Percentiles rank a stretch among this genome's conserved stretches.
These are phyloP conservation scores for Crotalus tigris DNA, from an alignment of 2,113 vertebrate species.

Conservation along the genomic window DNA sequence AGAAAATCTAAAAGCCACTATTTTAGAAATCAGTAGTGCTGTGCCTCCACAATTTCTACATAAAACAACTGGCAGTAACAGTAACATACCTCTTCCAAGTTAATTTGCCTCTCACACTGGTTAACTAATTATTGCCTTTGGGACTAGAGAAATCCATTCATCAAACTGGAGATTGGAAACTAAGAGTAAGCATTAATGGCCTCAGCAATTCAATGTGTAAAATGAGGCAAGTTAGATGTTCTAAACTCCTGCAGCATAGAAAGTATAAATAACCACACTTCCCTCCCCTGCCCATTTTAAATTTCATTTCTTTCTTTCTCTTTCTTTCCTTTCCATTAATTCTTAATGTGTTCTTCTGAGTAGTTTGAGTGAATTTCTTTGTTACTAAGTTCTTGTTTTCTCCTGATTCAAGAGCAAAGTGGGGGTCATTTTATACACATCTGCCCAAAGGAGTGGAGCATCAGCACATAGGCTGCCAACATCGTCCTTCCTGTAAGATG, in stretches of 20 bases:
- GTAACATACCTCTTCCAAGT: background rate
- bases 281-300: background rate
- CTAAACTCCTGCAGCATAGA: background rate
- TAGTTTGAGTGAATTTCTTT: background rate
- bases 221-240: background rate
- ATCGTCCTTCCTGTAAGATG: background rate
- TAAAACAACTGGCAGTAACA: background rate
- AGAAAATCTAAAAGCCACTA: background rate
- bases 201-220: background rate
- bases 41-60: background rate
- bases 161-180: background rate
- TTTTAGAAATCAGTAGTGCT: background rate
- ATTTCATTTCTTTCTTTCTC: background rate
- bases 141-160: constrained; percentile 5
- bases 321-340: background rate
- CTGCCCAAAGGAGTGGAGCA: background rate
- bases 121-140: background rate
- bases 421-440: background rate
- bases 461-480: background rate
- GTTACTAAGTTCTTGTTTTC: background rate
- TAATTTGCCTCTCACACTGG: background rate
- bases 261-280: background rate
- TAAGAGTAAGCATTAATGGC: background rate
- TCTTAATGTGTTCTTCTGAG: background rate
- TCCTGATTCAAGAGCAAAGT: background rate